phyloP scores from a whole-genome alignment of 2,113 vertebrate genomes.

The Pseudopipra pipra region DNA sequence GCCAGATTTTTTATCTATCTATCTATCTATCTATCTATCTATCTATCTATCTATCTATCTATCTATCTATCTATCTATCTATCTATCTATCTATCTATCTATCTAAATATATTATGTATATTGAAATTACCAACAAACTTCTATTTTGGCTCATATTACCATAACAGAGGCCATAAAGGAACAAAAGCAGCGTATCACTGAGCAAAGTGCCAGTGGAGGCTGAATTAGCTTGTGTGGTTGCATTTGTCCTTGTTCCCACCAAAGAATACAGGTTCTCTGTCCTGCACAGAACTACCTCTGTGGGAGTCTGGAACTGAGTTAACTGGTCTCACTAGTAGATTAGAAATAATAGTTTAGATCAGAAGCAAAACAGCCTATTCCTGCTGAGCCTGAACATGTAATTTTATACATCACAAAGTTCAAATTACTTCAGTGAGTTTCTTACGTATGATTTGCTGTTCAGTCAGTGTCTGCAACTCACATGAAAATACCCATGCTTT shows the following conservation, averaged over 20 bases:
- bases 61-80: not conserved
- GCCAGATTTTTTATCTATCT: not conserved
- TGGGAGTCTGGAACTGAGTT: not conserved
- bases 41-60: not conserved
- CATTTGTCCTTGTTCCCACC: not conserved
- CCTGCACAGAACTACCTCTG: not conserved
- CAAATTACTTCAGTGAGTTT: not conserved
- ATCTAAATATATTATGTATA: not conserved
- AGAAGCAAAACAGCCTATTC: not conserved
- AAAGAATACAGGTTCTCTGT: not conserved
- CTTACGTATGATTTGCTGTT: not conserved
- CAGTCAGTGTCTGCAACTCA: not conserved
- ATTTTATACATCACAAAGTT: not conserved
- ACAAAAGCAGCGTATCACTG: not conserved
- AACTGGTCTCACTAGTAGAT: not conserved
- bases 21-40: not conserved
- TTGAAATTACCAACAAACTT: not conserved
- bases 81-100: not conserved
- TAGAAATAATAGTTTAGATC: not conserved
- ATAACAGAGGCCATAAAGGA: not conserved
- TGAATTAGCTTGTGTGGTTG: not conserved
- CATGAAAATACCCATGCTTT: not conserved
- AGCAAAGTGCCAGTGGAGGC: not conserved
- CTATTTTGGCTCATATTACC: not conserved
- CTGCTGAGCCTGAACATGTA: not conserved